A percentile compares a stretch with the other conserved stretches of the same genome.
Evolutionary conservation across 2,113 vertebrate genomes (phyloP).

Genomic region (Psophia crepitans): DNA sequence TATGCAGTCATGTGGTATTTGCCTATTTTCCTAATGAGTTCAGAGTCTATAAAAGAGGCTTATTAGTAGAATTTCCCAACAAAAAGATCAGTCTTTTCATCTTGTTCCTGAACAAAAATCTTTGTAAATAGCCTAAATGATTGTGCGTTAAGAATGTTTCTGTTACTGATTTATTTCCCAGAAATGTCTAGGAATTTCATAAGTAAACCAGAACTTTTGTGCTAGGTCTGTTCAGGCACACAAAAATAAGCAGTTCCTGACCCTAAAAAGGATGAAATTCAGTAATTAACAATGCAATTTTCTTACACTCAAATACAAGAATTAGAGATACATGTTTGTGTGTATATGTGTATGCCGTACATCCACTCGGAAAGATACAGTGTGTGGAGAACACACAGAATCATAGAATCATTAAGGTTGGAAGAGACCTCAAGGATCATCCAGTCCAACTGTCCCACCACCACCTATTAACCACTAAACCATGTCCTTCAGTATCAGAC

Average conservation of each 20-base stretch:
- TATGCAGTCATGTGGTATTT: not conserved
- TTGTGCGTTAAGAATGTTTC: not conserved
- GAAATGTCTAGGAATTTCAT: not conserved
- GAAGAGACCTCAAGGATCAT: no score
- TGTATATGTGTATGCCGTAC: not conserved
- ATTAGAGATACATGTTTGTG: not conserved
- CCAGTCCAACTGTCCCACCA: no score
- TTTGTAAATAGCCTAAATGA: not conserved
- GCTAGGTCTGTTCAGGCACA: not conserved
- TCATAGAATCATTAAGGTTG: no score
- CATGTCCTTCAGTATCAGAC: no score
- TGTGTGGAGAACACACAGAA: not conserved
- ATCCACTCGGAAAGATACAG: not conserved
- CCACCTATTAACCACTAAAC: no score
- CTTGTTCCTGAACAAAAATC: not conserved
- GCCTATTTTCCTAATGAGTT: not conserved
- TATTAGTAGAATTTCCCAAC: not conserved
- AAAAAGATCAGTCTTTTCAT: not conserved
- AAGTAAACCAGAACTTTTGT: not conserved
- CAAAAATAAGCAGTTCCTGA: not conserved
- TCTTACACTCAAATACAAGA: not conserved
- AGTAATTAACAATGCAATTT: rapidly evolving
- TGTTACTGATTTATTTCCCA: not conserved
- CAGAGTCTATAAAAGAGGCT: not conserved
- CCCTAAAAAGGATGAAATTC: not conserved